These are phyloP conservation scores for Clarias platycephalus DNA, from an alignment of 2,797 vertebrate genomes.

Conservation along the genomic window DNA sequence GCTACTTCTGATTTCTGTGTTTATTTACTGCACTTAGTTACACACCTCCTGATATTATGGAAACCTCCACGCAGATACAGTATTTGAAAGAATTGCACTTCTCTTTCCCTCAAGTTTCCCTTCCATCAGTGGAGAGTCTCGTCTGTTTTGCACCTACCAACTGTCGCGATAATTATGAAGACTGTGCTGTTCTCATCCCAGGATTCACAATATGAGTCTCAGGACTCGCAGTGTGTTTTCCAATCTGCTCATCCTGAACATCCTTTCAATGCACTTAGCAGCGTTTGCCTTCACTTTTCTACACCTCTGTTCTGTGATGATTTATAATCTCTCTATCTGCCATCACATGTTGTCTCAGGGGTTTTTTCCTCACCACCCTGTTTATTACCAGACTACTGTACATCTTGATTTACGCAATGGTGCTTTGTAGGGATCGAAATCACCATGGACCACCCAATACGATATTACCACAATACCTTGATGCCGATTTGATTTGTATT, in stretches of 20 bases:
- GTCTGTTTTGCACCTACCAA: background rate
- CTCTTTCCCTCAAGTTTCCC: background rate
- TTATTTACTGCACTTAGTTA: too few relatives aligned
- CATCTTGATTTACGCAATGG: background rate
- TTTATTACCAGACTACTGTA: background rate
- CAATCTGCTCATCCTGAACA: background rate
- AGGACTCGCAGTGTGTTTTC: background rate
- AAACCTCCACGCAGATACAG: too few relatives aligned
- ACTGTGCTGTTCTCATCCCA: background rate
- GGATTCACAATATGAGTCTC: background rate
- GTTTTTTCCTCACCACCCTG: too few relatives aligned
- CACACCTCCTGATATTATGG: background rate
- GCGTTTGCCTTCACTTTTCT: background rate
- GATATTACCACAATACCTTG: too few relatives aligned
- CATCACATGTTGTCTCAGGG: background rate
- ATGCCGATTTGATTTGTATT: too few relatives aligned
- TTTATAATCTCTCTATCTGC: background rate
- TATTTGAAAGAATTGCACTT: background rate
- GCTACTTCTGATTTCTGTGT: background rate
- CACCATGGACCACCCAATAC: too few relatives aligned
- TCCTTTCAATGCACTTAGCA: background rate
- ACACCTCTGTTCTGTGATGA: background rate
- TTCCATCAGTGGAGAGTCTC: too few relatives aligned
- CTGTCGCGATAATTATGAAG: background rate
- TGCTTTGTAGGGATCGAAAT: background rate